A percentile compares a stretch with the other conserved stretches of the same genome.
These are phyloP conservation scores for Alligator sinensis DNA, from an alignment of 2,113 vertebrate species.

Conservation along the genomic window DNA sequence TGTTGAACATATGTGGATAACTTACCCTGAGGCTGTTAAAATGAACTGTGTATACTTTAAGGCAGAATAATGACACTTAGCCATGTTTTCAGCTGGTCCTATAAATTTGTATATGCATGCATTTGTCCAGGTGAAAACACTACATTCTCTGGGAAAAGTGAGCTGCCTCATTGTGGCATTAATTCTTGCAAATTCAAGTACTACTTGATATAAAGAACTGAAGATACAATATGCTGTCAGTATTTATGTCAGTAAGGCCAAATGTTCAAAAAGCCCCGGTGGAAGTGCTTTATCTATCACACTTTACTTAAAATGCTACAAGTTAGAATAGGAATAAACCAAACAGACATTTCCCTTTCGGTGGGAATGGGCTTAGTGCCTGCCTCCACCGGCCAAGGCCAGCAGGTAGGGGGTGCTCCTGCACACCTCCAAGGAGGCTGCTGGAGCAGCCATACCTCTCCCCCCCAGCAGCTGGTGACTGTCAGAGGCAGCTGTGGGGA, in stretches of 20 bases:
- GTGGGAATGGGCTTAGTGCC: too few relatives aligned
- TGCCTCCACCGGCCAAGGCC: too few relatives aligned
- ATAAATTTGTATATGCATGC: fast-evolving
- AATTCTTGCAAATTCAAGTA: background rate
- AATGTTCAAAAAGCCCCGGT: background rate
- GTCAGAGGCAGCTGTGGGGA: too few relatives aligned
- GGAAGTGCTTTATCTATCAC: too few relatives aligned
- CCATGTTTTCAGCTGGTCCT: background rate
- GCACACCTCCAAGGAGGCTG: too few relatives aligned
- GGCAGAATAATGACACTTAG: background rate
- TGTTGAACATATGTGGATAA: conserved; percentile 32
- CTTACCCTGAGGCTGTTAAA: background rate
- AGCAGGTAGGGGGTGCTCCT: too few relatives aligned
- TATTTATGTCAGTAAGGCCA: background rate
- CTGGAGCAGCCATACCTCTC: too few relatives aligned
- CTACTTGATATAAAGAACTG: background rate
- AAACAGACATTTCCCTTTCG: too few relatives aligned
- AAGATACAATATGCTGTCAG: fast-evolving
- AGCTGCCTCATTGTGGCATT: fast-evolving
- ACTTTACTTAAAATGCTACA: too few relatives aligned
- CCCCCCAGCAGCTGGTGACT: too few relatives aligned
- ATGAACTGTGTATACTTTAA: background rate
- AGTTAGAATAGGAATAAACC: too few relatives aligned
- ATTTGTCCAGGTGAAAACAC: background rate
- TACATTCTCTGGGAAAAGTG: background rate